Conservation (phyloP, 2,797 vertebrate species). For the Halcyon smyrnensis region DNA sequence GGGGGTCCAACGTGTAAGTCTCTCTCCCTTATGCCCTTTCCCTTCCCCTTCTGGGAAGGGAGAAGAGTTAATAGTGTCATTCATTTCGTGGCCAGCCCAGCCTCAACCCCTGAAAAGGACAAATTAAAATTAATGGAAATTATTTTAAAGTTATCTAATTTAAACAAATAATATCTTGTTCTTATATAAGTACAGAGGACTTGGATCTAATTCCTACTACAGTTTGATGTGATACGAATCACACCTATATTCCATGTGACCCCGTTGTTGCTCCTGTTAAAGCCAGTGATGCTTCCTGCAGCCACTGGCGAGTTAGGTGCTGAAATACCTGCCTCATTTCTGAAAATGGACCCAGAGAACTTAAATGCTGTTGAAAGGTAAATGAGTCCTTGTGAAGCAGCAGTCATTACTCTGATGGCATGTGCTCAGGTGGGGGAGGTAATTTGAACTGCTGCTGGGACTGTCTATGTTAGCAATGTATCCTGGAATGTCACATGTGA, state of each 20-base stretch:
- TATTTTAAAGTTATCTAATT: background rate
- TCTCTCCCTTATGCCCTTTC: background rate
- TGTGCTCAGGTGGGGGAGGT: background rate
- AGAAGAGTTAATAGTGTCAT: background rate
- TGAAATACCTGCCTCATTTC: background rate
- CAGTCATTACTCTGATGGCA: background rate
- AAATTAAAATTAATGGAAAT: constrained; percentile 15
- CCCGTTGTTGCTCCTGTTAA: background rate
- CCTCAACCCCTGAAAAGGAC: background rate
- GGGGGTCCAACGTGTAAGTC: too few relatives aligned
- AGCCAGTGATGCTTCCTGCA: background rate
- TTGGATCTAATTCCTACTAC: background rate
- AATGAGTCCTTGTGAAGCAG: background rate
- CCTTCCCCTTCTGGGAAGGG: background rate
- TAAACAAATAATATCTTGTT: background rate
- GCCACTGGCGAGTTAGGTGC: background rate
- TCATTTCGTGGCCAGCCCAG: background rate
- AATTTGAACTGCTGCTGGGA: background rate
- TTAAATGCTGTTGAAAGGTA: constrained; percentile 3
- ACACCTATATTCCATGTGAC: background rate
- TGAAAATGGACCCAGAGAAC: background rate
- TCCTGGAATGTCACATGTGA: background rate
- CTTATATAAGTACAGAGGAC: background rate
- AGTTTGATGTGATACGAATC: background rate
- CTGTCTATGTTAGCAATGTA: background rate